Evolutionary conservation across 2,113 vertebrate species (phyloP).

Genomic region (Cricetomys ansorgei): DNA sequence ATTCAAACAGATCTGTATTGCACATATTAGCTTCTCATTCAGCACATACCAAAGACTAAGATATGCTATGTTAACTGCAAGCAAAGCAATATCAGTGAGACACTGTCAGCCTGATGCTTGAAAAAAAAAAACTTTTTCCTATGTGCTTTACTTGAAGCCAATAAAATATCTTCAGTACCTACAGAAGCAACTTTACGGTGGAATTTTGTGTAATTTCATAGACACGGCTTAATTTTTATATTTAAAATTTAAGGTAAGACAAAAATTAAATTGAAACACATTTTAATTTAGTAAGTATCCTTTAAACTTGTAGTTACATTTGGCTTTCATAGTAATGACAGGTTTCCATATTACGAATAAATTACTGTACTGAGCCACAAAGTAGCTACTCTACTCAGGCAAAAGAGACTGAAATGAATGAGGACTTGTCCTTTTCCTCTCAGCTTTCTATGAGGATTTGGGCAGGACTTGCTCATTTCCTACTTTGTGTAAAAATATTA

Average conservation of each 20-base stretch:
- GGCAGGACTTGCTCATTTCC: background rate
- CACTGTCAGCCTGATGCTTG: background rate
- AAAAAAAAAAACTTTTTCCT: background rate
- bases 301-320: background rate
- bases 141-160: background rate
- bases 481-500: background rate
- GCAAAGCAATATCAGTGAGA: conserved; percentile 18
- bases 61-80: background rate
- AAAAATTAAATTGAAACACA: background rate
- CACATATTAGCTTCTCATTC: background rate
- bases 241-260: background rate
- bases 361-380: background rate
- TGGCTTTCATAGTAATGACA: background rate
- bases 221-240: background rate
- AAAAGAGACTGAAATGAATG: background rate
- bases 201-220: background rate
- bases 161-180: background rate
- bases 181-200: too few species aligned
- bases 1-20: background rate
- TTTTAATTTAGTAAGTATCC: background rate
- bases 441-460: background rate
- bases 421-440: background rate
- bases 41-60: background rate
- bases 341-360: background rate
- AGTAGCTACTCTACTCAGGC: background rate